phyloP scores from a whole-genome alignment of 2,797 vertebrate genomes.

The Catostomus latipinnis region DNA sequence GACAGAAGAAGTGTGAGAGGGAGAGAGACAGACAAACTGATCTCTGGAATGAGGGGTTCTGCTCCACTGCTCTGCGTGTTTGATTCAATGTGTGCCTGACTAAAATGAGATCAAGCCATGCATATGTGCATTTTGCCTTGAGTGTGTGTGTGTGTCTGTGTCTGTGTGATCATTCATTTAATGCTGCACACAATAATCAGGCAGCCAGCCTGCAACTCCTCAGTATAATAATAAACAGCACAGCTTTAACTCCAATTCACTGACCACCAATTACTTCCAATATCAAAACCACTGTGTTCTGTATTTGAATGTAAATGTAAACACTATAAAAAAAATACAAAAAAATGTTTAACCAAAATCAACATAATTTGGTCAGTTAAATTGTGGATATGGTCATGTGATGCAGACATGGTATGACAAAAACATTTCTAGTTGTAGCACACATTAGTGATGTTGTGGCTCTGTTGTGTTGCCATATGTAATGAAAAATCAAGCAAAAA shows the following conservation, averaged over 20 bases:
- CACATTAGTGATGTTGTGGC: not conserved
- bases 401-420: not conserved
- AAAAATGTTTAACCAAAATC: not conserved
- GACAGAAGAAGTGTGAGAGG: slow-evolving; percentile 24
- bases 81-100: slow-evolving; percentile 43
- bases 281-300: not conserved
- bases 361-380: slow-evolving; percentile 1
- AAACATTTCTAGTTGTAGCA: not conserved
- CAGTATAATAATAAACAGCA: slow-evolving; percentile 20
- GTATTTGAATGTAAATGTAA: not conserved
- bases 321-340: not conserved
- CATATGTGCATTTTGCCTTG: slow-evolving; percentile 35
- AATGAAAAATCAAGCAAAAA: not conserved
- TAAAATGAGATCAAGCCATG: slow-evolving; percentile 34
- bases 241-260: slow-evolving; percentile 38
- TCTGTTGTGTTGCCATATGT: not conserved
- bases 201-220: slow-evolving; percentile 13
- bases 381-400: not conserved
- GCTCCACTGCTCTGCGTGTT: slow-evolving; percentile 33
- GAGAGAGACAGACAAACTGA: slow-evolving; percentile 34
- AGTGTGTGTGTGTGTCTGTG: not conserved
- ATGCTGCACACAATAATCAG: slow-evolving; percentile 27
- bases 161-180: slow-evolving; percentile 21
- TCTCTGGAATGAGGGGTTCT: slow-evolving; percentile 45
- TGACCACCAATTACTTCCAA: slow-evolving; percentile 4